Evolutionary conservation across 2,113 vertebrate species (phyloP), one percentile per base, ranked within the genome.

Genomic region (Taurulus bubalis): DNA sequence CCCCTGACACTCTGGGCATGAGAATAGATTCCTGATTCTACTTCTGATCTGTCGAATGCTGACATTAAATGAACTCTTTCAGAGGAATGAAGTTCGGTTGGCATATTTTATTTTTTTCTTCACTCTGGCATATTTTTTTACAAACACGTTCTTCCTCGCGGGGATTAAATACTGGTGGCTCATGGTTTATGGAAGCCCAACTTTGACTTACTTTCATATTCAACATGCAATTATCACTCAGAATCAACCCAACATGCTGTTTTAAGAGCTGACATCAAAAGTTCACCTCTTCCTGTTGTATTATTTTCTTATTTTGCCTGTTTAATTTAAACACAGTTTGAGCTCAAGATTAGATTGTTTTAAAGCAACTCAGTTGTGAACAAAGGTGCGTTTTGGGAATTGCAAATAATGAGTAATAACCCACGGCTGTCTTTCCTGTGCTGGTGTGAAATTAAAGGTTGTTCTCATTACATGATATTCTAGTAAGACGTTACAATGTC

Each of bases 1-100:
- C 22, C 36, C 24, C 30, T 75, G 58, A 68, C 55, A 71, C 42
- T 69, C 28, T 26, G 15, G 68, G 42, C 28, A 15, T 6, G 24
- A 71, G 60, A 71, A 30, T 49, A 75, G 28, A 11, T 53, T 74
- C 58, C 45, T 34, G 40, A 80, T 67, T 73, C 56, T 49, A 30
- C 30, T 38, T 55, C 49, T 80, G 63, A 59, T 80, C 22, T 68
- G 36, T 74, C 24, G 8, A 47, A 70, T 8, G 42, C 1, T 32
- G 55, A 77, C 56, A 69, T 58, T 58, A 63, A 66, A 34, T 72
- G 4, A 65, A 79, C 62, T 67, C 62, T 55, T 22, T 63, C 55
- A 42, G 28, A 81, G 26, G 51, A 34, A 59, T 68, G 73, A 28
- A 26, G 40, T 67, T 60, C n/a, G 42, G 11, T 3, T 12, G n/a